Evolutionary conservation across 2,797 vertebrate genomes (phyloP).

Genomic region (Dryobates pubescens): DNA sequence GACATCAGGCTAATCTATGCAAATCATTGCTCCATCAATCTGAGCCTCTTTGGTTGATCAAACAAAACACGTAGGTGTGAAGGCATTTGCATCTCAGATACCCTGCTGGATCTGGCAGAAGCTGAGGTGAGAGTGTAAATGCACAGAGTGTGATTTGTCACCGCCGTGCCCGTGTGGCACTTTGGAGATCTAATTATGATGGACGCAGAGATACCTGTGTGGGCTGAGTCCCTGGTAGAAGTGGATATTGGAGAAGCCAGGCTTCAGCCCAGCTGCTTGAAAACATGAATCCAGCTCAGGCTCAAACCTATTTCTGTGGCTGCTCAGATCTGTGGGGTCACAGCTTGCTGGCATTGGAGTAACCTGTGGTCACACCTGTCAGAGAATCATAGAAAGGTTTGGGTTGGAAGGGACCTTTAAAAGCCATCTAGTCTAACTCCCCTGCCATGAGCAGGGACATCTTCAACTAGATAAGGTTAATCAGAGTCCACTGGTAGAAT

Average conservation of each 20-base stretch:
- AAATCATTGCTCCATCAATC: slow-evolving; percentile 63
- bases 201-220: background rate
- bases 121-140: slow-evolving; percentile 39
- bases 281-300: background rate
- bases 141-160: slow-evolving; percentile 6
- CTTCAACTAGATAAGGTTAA: background rate
- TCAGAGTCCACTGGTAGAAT: background rate
- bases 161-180: background rate
- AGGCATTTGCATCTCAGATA: slow-evolving; percentile 49
- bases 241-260: background rate
- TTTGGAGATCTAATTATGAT: background rate
- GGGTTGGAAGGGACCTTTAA: background rate
- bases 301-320: background rate
- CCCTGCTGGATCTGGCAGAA: slow-evolving; percentile 42
- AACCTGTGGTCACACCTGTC: background rate
- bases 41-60: slow-evolving; percentile 67
- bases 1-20: slow-evolving; percentile 58
- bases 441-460: background rate
- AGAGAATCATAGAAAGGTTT: background rate
- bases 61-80: slow-evolving; percentile 68
- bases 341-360: rapidly evolving
- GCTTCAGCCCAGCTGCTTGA: slow-evolving; percentile 8
- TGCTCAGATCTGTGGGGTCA: background rate
- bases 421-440: too few relatives aligned
- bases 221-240: background rate